Conservation (phyloP, 2,113 vertebrate genomes). For the Carassius auratus region DNA sequence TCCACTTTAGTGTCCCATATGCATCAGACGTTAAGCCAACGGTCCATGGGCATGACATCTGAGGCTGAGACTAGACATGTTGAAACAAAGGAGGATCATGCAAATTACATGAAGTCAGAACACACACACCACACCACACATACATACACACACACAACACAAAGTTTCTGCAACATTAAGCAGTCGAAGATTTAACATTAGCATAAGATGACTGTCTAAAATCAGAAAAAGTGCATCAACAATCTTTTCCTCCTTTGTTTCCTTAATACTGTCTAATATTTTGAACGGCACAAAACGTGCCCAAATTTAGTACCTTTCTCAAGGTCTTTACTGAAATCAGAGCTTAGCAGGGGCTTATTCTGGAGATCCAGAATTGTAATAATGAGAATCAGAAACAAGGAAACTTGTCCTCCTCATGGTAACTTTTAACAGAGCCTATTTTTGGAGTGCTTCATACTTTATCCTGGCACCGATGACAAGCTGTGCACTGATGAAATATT, state of each 20-base stretch:
- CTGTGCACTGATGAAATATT: constrained; percentile 51
- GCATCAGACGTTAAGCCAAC: too few relatives aligned
- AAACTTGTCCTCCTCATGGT: constrained; percentile 14
- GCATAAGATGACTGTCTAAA: too few relatives aligned
- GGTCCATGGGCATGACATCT: too few relatives aligned
- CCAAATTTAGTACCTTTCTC: not conserved
- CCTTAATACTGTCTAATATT: not conserved
- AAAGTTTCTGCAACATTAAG: not conserved
- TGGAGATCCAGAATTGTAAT: not conserved
- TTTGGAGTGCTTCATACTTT: constrained; percentile 43
- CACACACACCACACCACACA: not conserved
- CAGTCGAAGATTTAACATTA: not conserved
- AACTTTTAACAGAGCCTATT: constrained; percentile 51
- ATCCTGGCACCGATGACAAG: constrained; percentile 46
- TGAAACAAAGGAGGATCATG: not conserved
- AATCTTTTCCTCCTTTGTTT: not conserved
- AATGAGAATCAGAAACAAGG: not conserved
- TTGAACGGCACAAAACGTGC: not conserved
- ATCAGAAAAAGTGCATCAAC: not conserved
- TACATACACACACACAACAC: not conserved
- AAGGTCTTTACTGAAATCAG: not conserved
- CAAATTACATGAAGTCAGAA: not conserved
- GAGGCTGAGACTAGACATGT: not conserved
- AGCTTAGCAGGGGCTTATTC: constrained; percentile 4
- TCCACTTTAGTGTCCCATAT: too few relatives aligned